Base-by-base conservation (phyloP, 2,888 invertebrate species). In the Melieria crassipennis region DNA sequence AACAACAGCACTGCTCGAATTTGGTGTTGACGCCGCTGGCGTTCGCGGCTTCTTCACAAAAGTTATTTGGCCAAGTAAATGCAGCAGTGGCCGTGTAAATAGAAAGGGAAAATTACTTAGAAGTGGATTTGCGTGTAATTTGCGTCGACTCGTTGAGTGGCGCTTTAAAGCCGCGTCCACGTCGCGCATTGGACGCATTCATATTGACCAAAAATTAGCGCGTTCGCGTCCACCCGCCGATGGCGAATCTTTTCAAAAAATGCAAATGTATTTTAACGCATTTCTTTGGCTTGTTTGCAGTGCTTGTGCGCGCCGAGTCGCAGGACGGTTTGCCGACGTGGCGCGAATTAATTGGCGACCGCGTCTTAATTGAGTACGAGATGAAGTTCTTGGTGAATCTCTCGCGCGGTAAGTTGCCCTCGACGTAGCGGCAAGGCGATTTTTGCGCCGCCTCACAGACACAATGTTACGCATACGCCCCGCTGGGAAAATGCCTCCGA, bases 381-480 rank as follows among this genome's bases (percentile, higher is more conserved):
- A 84, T 93, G 69, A 88, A 90, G 75, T 93, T 94, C 80, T 85
- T 88, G 60, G 87, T 93, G 0, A 92, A 94, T 82, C 91, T 94
- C 48, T 77, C 80, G 48, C 76, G 82, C 70, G 82, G 83, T 82
- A 76, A 72, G 46, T 69, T 4, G 11, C 9, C 7, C 10, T 42
- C 7, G 47, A 45, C 62, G 5, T 13, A 45, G 4, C 42, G 57
- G 42, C 10, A 2, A 30, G 5, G 16, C 16, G 10, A 13, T 10
- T 7, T 4, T 4, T 30, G 57, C 10, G 42, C 2, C 9, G 0
- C 6, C 30, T 6, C 7, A 43, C 48, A 3, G 16, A 13, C 45
- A 1, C 48, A 42, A 65, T 7, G 55, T 65, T 55, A 55, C 52
- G 55, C 13, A 65, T 65, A 65, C 65, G 55, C 50, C 55, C n/a